Evolutionary conservation across 2,888 invertebrate genomes (phyloP), one percentile per base, ranked within the genome.

Genomic region (Caenorhabditis afra): DNA sequence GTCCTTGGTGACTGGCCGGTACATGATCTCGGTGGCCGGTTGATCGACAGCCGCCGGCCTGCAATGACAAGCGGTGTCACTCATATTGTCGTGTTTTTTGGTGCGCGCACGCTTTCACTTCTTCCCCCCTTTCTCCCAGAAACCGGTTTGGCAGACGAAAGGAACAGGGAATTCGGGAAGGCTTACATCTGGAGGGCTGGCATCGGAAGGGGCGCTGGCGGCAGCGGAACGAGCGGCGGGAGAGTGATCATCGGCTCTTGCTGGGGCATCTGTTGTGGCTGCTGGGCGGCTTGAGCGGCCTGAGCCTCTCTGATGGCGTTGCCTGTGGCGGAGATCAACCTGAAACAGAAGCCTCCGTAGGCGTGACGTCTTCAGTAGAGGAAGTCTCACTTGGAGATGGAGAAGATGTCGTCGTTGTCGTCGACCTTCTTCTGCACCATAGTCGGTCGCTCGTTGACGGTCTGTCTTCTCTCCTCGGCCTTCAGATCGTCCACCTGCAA

Each of bases 281-380:
- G 53, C 41, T 55, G 59, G 39, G 45, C 61, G 14, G 76, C 68
- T 23, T 77, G 70, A 44, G 57, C 62, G 20, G 77, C 77, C 11
- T 77, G 77, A 44, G 78, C 78, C 22, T 71, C 71, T 50, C 78
- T 22, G 23, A 78, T 62, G 4, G 78, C 78, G 50, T 78, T 73
- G 23, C 78, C 78, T n/a, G 78, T 78, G 10, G 71, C 73, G 1
- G 78, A 78, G 41, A 78, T 78, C 12, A 78, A 52, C 61, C 76
- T 77, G 76, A 49, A 68, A 64, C 12, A n/a, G 39, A 37, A 37
- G 37, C 41, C 3, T 29, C 29, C 29, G 29, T 41, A 41, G 41
- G 14, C 14, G 3, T 11, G 41, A 11, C 14, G 3, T 14, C 41
- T 41, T 37, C 37, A 8, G 5, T 11, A 5, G 5, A 11, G 37